These are phyloP conservation scores for Molossus alvarezi DNA, from an alignment of 2,797 vertebrate genomes.

Conservation along the genomic window DNA sequence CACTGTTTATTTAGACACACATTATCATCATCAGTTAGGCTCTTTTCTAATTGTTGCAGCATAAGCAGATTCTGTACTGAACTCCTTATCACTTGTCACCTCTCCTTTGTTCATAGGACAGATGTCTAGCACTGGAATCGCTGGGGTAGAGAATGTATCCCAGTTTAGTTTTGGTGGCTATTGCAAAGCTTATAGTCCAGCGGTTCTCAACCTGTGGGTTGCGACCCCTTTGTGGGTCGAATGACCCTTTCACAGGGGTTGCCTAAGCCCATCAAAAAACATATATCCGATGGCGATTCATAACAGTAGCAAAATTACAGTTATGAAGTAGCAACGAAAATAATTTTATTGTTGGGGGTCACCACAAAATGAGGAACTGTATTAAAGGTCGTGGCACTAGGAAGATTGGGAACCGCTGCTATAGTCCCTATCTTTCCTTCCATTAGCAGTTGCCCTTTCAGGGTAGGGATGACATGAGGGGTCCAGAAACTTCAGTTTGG, in stretches of 20 bases:
- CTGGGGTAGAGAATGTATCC: neutral
- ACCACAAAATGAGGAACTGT: too few species aligned
- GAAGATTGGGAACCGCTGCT: too few species aligned
- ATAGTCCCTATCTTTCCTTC: neutral
- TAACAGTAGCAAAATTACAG: too few species aligned
- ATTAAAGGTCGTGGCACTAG: too few species aligned
- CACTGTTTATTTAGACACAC: neutral
- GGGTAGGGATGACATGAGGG: neutral
- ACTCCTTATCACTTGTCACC: neutral
- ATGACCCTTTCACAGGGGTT: too few species aligned
- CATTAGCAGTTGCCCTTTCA: neutral
- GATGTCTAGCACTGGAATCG: accelerated
- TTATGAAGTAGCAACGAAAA: too few species aligned
- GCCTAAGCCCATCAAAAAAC: too few species aligned
- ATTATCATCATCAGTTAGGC: neutral
- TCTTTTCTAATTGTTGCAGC: neutral
- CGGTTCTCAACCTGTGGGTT: too few species aligned
- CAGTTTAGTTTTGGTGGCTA: neutral
- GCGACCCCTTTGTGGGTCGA: too few species aligned
- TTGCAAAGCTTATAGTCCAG: neutral
- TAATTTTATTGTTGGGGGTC: too few species aligned
- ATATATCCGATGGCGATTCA: too few species aligned
- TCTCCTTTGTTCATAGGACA: neutral
- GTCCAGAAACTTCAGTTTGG: neutral
- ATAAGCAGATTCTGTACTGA: accelerated